Evolutionary conservation across 2,888 invertebrate species (phyloP), one percentile per base, ranked within the genome.

Genomic region (Xylota segnis): DNA sequence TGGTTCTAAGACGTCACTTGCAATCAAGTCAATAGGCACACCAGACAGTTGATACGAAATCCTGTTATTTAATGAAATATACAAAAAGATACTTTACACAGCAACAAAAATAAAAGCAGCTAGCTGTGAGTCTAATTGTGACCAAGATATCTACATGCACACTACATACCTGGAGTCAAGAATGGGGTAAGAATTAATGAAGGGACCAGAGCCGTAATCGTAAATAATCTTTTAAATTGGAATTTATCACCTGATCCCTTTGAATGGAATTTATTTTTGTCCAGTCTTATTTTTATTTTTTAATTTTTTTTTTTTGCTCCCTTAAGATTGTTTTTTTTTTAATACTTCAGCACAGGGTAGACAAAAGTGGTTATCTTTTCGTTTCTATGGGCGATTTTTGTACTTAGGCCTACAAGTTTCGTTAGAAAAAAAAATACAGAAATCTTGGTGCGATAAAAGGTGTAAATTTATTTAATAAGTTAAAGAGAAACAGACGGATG

Each of bases 151-250:
- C n/a, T n/a, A n/a, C n/a, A n/a, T n/a, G n/a, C n/a, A n/a, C n/a
- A n/a, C n/a, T n/a, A 40, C 34, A 2, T 70, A 63, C 54, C 66
- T 72, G 56, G 5, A 4, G 7, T 23, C 23, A 23, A 34, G 32
- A 27, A 68, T 32, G 16, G 54, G 65, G 54, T 40, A 14, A 34
- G 81, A 76, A 66, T 56, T 77, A 76, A 82, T 81, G 84, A 76
- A 81, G 52, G 63, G 54, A 82, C 82, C 43, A 18, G 45, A 34
- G 61, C 10, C 40, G 43, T 71, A 72, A 82, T 66, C 76, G 77
- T 86, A 86, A 86, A 86, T 82, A 86, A 82, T 86, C 61, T 76
- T 82, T 84, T 82, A 77, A 82, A 82, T 86, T 86, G 82, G 72
- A 76, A 86, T 86, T 86, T 86, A 86, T 86, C 72, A 77, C 82